Base-by-base conservation (phyloP, 2,797 vertebrate genomes). In the Myoxocephalus aenaeus region DNA sequence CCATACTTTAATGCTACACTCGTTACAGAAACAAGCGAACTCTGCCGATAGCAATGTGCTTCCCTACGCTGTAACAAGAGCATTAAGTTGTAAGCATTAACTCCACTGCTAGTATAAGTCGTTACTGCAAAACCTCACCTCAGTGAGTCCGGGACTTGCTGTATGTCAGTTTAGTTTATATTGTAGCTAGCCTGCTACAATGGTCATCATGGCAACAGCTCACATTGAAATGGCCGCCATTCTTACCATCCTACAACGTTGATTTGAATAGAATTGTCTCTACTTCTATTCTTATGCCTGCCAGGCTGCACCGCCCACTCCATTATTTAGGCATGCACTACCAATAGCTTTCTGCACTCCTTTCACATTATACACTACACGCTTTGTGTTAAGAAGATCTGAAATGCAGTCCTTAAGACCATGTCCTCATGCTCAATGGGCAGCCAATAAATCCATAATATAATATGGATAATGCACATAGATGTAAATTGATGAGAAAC, bases 391-490 rank as follows among this genome's bases (percentile, higher is more conserved):
- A 72, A 77, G 77, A 51, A 22, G 63, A 86, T 72, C 72, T 82
- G 57, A 82, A 88, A 82, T 34, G 15, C 56, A 71, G 57, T 73
- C 62, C 54, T 83, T 76, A 82, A 82, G 81, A 73, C 58, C 0
- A 7, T 66, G 69, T 79, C 63, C 80, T 83, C 44, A 5, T 46
- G 70, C 81, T 91, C 80, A 82, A 77, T 85, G 86, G 57, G 63
- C 73, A 74, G 80, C 88, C 88, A 77, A 85, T 91, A 92, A 86
- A 90, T 90, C 86, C 82, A 84, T 84, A 70, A 67, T 65, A 64
- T 89, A 81, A 86, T 84, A 84, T 86, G 85, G 90, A 90, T 92
- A 89, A 91, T 87, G 88, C 79, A 90, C 86, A 89, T 87, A 74
- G 70, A 86, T 84, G 87, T 90, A 84, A 86, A 81, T 79, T 78